Evolutionary conservation across 1,140 invertebrate genomes (phyloP), one percentile per base, ranked within the genome.

Genomic region (Bombus sylvicola): DNA sequence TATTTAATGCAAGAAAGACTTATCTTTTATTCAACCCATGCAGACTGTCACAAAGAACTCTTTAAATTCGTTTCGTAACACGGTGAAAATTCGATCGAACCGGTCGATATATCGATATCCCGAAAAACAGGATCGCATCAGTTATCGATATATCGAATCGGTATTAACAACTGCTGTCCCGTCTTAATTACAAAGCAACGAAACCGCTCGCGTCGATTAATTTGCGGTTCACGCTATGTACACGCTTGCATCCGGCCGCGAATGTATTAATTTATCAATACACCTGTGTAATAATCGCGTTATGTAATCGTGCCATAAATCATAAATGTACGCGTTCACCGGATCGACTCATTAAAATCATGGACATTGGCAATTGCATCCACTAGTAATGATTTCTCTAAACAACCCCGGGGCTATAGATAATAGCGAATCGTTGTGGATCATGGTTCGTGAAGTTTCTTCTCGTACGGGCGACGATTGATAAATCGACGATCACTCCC

Each of bases 231-330:
- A n/a, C 68, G 15, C 34, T 22, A 47, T 34, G 66, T 53, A 53
- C 47, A 73, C 39, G 68, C 69, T 62, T 39, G 76, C 71, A 25
- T 39, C 69, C 81, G 78, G 59, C 71, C 84, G 81, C 88, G 74
- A 81, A 39, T 83, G 85, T 92, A 92, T 92, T 92, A 93, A 93
- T 94, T 92, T 92, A 94, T 94, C 93, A 92, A 92, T 91, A 86
- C 85, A 81, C 87, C 85, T 79, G 77, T 83, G 86, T 93, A 94
- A 93, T 94, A 93, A 94, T 92, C 92, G 92, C 90, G 92, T 94
- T 93, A 93, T 89, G 91, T 92, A 94, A 93, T 92, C 91, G 87
- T 69, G 74, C 87, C 89, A 93, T 94, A 92, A 94, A 94, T 94
- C 93, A 93, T 85, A 47, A 53, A 57, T 86, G 80, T 83, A 34